Conservation (phyloP, 2,797 vertebrate genomes). For the Miichthys miiuy region DNA sequence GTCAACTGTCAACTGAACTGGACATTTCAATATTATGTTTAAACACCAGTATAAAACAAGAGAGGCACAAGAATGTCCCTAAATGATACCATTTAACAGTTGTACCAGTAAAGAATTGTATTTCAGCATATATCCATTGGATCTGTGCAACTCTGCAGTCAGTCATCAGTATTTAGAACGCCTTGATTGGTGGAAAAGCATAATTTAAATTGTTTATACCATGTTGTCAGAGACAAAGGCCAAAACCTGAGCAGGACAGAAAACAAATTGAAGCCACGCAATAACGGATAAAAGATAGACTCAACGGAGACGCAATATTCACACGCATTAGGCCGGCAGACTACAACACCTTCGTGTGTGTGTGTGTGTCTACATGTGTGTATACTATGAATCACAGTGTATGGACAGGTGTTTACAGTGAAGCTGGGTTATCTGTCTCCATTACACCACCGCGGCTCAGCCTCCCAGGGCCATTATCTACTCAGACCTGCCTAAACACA, state of each 20-base stretch:
- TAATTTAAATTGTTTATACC: slow-evolving; percentile 51
- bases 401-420: slow-evolving; percentile 88
- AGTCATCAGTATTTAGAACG: slow-evolving; percentile 25
- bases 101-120: slow-evolving; percentile 2
- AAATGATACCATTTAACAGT: background rate
- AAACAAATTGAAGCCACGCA: slow-evolving; percentile 42
- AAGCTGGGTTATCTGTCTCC: slow-evolving; percentile 86
- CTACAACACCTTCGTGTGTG: slow-evolving; percentile 79
- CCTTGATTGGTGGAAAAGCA: slow-evolving; percentile 39
- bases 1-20: background rate
- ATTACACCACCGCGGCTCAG: slow-evolving; percentile 81
- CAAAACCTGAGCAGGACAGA: slow-evolving; percentile 32
- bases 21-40: background rate
- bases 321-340: slow-evolving; percentile 80
- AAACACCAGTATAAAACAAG: background rate
- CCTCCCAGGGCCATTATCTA: slow-evolving; percentile 85
- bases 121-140: slow-evolving; percentile 12
- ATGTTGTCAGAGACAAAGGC: slow-evolving; percentile 44
- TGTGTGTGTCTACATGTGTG: slow-evolving; percentile 54
- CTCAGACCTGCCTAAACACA: slow-evolving; percentile 83
- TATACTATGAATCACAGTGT: slow-evolving; percentile 91
- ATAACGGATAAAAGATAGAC: slow-evolving; percentile 63
- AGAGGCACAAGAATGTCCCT: background rate
- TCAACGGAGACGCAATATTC: slow-evolving; percentile 45
- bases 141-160: slow-evolving; percentile 13